phyloP scores from a whole-genome alignment of 92 coral and sea anemone species.

The Virgularia gustaviana region DNA sequence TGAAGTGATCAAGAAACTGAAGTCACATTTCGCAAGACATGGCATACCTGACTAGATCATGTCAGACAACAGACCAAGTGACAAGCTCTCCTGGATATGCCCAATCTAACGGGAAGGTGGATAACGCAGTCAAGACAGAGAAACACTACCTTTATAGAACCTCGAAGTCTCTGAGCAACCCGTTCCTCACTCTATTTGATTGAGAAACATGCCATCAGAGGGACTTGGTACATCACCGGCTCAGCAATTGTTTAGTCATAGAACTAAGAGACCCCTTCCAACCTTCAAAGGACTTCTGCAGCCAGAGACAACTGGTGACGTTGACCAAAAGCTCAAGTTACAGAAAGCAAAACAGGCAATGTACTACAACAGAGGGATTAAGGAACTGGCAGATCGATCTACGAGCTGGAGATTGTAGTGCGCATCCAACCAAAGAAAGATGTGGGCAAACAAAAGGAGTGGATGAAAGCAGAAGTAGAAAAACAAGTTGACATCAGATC shows the following conservation, averaged over 20 bases:
- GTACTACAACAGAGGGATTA: background rate
- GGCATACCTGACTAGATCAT: slow-evolving; percentile 54
- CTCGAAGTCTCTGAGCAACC: slow-evolving; percentile 38
- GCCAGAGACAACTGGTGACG: slow-evolving; percentile 39
- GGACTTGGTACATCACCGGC: slow-evolving; percentile 43
- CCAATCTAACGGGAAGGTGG: slow-evolving; percentile 53
- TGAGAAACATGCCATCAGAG: slow-evolving; percentile 60
- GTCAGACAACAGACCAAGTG: slow-evolving; percentile 59
- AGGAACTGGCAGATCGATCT: background rate
- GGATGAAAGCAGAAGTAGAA: slow-evolving; percentile 20
- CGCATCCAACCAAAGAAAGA: background rate
- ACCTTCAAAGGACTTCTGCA: slow-evolving; percentile 46
- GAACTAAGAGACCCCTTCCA: slow-evolving; percentile 52
- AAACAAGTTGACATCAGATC: slow-evolving; percentile 18
- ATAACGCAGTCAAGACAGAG: slow-evolving; percentile 52
- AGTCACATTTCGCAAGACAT: slow-evolving; percentile 19
- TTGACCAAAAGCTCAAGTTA: background rate
- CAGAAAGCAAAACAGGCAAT: background rate
- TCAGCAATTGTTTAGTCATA: slow-evolving; percentile 44
- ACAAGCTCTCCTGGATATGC: slow-evolving; percentile 57
- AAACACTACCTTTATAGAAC: slow-evolving; percentile 34
- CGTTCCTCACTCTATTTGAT: slow-evolving; percentile 48
- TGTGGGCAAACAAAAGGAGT: slow-evolving; percentile 1
- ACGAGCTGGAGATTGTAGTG: too few species aligned
- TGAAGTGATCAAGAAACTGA: slow-evolving; percentile 51